phyloP scores from a whole-genome alignment of 2,797 vertebrate species.

The Ambastaia sidthimunki region DNA sequence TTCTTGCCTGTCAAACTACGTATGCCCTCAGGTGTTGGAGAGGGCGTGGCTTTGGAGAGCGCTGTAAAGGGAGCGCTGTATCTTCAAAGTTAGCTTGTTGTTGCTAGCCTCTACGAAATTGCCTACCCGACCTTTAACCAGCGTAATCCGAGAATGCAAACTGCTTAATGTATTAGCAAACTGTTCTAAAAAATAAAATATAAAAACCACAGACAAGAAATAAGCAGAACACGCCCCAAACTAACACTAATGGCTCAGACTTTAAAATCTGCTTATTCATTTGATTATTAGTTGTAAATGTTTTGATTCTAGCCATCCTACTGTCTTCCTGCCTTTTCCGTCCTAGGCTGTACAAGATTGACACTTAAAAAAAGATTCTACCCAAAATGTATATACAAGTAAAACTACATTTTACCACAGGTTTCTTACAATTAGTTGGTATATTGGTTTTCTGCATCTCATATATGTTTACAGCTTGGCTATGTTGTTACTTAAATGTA shows the following conservation, averaged over 20 bases:
- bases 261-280: constrained; percentile 51
- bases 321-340: constrained; percentile 62
- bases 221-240: constrained; percentile 21
- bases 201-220: constrained; percentile 9
- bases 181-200: constrained; percentile 18
- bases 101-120: too few relatives aligned
- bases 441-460: constrained; percentile 70
- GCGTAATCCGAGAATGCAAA: background rate
- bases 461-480: constrained; percentile 72
- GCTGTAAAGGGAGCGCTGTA: too few relatives aligned
- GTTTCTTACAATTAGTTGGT: constrained; percentile 72
- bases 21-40: too few relatives aligned
- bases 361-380: constrained; percentile 68
- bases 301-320: constrained; percentile 63
- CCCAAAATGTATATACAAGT: constrained; percentile 77
- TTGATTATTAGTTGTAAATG: constrained; percentile 46
- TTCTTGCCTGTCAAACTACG: too few relatives aligned
- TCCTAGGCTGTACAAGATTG: constrained; percentile 74
- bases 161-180: constrained; percentile 4
- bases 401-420: constrained; percentile 75
- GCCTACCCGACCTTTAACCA: background rate
- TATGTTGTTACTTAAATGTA: constrained; percentile 69
- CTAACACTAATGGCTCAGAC: constrained; percentile 50
- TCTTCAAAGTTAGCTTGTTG: too few relatives aligned
- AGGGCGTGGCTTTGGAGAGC: too few relatives aligned